Percentiles rank a stretch among this genome's conserved stretches.
phyloP scores from a whole-genome alignment of 2,888 invertebrate genomes.

The Adineta ricciae region DNA sequence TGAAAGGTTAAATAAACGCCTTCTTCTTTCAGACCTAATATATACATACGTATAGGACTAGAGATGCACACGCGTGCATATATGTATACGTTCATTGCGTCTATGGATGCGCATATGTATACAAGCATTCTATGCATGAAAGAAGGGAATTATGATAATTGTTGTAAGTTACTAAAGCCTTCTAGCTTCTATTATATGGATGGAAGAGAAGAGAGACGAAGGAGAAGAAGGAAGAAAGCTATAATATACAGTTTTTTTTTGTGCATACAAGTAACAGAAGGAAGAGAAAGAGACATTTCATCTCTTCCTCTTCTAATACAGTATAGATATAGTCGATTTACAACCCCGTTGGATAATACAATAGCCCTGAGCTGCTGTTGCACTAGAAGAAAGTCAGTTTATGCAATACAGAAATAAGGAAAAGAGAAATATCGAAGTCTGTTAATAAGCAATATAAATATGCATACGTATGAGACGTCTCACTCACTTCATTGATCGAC shows the following conservation, averaged over 20 bases:
- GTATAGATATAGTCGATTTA: neutral
- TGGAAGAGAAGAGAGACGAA: neutral
- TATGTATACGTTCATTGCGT: neutral
- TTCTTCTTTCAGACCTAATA: neutral
- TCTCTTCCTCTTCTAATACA: neutral
- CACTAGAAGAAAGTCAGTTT: neutral
- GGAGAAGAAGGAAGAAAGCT: neutral
- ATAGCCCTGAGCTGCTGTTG: neutral
- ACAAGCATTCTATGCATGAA: neutral
- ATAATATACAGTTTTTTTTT: neutral
- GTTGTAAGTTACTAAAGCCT: neutral
- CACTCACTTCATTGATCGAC: neutral
- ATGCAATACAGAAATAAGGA: neutral
- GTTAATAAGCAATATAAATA: neutral
- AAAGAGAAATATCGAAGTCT: neutral
- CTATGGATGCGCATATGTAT: neutral
- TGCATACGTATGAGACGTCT: neutral
- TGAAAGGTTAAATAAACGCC: conserved; percentile 5
- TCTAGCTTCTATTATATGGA: neutral
- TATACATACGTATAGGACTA: neutral
- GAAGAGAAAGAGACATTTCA: neutral
- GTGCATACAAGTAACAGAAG: neutral
- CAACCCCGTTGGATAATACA: neutral
- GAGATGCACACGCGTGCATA: neutral
- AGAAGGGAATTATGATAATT: conserved; percentile 5